A percentile compares a stretch with the other conserved stretches of the same genome.
phyloP scores from a whole-genome alignment of 1,140 invertebrate genomes.

The Goniozus legneri region DNA sequence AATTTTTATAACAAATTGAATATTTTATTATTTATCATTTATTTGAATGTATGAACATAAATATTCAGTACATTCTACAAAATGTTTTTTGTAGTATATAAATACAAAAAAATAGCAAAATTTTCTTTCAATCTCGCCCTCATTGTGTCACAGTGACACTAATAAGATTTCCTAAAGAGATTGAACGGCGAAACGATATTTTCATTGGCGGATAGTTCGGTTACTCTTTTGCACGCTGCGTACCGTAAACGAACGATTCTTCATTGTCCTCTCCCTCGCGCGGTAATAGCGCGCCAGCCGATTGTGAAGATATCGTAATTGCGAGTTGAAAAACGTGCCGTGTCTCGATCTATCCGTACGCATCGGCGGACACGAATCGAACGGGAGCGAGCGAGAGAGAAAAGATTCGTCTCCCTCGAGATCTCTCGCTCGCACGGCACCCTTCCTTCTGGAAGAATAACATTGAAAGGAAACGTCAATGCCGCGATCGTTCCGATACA shows the following conservation, averaged over 20 bases:
- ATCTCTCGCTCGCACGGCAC: no score
- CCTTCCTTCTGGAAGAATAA: conserved; percentile 14
- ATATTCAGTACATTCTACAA: no score
- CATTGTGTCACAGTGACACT: background rate
- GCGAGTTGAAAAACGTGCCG: conserved; percentile 31
- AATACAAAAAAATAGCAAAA: background rate
- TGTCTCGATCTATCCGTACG: conserved; percentile 36
- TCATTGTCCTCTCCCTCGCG: no score
- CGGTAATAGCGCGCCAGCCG: no score
- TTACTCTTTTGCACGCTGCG: no score
- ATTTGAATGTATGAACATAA: no score
- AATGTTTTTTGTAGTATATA: no score
- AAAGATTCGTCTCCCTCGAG: background rate
- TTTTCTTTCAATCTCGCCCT: background rate
- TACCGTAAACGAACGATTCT: no score
- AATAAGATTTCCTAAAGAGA: conserved; percentile 9
- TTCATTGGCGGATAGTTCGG: no score
- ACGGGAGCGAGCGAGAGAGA: no score
- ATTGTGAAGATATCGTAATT: conserved; percentile 20
- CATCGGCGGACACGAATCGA: conserved; percentile 18
- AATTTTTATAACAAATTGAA: no score
- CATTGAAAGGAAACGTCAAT: conserved; percentile 30
- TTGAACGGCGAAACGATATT: background rate
- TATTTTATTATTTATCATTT: no score
- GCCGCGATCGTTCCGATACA: conserved; percentile 18